A percentile compares a stretch with the other conserved stretches of the same genome.
These are phyloP conservation scores for Holocentrus rufus DNA, from an alignment of 2,797 vertebrate species.

Conservation along the genomic window DNA sequence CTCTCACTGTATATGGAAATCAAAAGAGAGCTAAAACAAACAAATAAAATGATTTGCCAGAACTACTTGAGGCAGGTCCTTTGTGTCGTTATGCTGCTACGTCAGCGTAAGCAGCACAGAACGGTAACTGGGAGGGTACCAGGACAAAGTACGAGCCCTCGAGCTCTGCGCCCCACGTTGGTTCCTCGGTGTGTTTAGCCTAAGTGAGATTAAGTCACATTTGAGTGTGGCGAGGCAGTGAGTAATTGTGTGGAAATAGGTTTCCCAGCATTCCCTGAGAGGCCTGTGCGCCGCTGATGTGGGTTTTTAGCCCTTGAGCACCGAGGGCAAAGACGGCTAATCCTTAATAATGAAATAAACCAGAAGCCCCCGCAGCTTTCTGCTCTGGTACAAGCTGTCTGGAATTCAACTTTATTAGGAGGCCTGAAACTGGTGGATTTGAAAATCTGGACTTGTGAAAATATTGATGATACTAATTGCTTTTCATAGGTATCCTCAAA, in stretches of 20 bases:
- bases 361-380: slow-evolving; percentile 38
- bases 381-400: slow-evolving; percentile 36
- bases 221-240: slow-evolving; percentile 13
- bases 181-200: slow-evolving; percentile 13
- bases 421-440: slow-evolving; percentile 10
- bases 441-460: not conserved
- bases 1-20: not conserved
- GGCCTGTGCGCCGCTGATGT: slow-evolving; percentile 46
- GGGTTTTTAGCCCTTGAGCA: slow-evolving; percentile 46
- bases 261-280: slow-evolving; percentile 27
- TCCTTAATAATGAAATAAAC: slow-evolving; percentile 63
- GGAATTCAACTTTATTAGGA: slow-evolving; percentile 19
- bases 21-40: not conserved
- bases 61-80: slow-evolving; percentile 1
- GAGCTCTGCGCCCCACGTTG: not conserved
- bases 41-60: not conserved
- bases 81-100: not conserved
- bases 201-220: slow-evolving; percentile 30
- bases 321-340: slow-evolving; percentile 56
- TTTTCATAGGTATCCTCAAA: slow-evolving; percentile 12
- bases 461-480: slow-evolving; percentile 4
- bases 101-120: not conserved
- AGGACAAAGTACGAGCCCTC: not conserved
- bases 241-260: slow-evolving; percentile 10
- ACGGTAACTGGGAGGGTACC: not conserved